These are phyloP conservation scores for Morpho achilles DNA, from an alignment of 2,888 invertebrate species.

Conservation along the genomic window DNA sequence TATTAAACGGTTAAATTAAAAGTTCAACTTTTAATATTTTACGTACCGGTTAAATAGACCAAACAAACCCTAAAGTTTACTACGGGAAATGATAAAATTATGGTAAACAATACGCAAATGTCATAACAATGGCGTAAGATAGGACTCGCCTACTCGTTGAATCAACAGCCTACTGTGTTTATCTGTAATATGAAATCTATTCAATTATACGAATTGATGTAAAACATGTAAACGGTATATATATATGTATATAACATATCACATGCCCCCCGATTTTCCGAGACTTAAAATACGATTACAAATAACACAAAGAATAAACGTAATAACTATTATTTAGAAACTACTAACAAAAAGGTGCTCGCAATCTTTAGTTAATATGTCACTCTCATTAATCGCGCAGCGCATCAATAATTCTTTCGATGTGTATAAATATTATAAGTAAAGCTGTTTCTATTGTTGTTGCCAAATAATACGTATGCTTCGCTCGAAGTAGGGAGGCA, in stretches of 20 bases:
- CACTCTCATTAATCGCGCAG: no score
- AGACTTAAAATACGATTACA: not conserved
- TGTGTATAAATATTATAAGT: no score
- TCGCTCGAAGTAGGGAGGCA: not conserved
- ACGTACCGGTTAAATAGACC: slow-evolving; percentile 4
- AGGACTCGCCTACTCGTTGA: not conserved
- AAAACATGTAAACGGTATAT: slow-evolving; percentile 10
- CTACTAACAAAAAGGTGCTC: not conserved
- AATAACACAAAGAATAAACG: not conserved
- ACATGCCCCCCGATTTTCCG: slow-evolving; percentile 8
- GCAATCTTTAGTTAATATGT: not conserved
- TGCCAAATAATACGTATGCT: no score
- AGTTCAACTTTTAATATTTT: slow-evolving; percentile 1
- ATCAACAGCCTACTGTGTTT: no score
- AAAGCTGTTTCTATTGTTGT: no score
- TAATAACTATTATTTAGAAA: no score
- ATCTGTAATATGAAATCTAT: no score
- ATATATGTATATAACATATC: slow-evolving; percentile 16
- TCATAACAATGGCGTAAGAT: not conserved
- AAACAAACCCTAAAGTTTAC: slow-evolving; percentile 6
- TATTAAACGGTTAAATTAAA: slow-evolving; percentile 11
- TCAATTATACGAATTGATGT: no score
- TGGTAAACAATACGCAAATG: slow-evolving; percentile 1
- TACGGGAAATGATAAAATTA: not conserved
- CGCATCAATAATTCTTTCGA: no score